Evolutionary conservation across 2,113 vertebrate genomes (phyloP).

Genomic region (Electrona antarctica): DNA sequence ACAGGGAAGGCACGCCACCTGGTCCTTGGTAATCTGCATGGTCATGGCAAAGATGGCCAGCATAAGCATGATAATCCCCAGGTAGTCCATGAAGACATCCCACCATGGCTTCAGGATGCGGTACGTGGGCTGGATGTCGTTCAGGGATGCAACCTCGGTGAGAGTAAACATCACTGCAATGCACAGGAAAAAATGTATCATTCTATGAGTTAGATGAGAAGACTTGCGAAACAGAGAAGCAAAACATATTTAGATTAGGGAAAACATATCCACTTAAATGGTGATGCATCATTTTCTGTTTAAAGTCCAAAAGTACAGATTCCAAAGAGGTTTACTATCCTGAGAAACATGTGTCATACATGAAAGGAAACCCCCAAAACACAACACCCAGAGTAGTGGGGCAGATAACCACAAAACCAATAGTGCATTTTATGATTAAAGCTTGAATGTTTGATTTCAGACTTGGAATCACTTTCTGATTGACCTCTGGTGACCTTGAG

Average conservation of each 20-base stretch:
- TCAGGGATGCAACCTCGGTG: constrained; percentile 95
- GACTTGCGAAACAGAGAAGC: no score
- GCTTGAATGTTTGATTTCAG: no score
- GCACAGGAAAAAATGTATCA: constrained; percentile 32
- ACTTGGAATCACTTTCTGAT: no score
- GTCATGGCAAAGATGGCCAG: constrained; percentile 97
- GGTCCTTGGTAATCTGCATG: constrained; percentile 98
- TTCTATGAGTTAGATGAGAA: neutral
- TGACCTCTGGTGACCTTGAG: no score
- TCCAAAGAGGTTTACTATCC: no score
- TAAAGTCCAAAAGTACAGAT: no score
- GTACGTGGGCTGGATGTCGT: constrained; percentile 96
- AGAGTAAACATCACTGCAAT: constrained; percentile 97
- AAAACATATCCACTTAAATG: no score
- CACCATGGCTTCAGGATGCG: constrained; percentile 99
- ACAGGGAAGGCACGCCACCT: constrained; percentile 93
- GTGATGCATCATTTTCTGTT: no score
- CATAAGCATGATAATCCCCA: constrained; percentile 97
- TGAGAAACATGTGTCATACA: neutral
- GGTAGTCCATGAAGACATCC: constrained; percentile 99
- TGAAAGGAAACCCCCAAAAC: neutral
- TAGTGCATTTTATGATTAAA: no score
- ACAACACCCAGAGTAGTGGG: neutral
- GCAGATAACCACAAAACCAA: no score
- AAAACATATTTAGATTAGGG: no score